phyloP scores from a whole-genome alignment of 1,140 invertebrate genomes.

The Adelges cooleyi region DNA sequence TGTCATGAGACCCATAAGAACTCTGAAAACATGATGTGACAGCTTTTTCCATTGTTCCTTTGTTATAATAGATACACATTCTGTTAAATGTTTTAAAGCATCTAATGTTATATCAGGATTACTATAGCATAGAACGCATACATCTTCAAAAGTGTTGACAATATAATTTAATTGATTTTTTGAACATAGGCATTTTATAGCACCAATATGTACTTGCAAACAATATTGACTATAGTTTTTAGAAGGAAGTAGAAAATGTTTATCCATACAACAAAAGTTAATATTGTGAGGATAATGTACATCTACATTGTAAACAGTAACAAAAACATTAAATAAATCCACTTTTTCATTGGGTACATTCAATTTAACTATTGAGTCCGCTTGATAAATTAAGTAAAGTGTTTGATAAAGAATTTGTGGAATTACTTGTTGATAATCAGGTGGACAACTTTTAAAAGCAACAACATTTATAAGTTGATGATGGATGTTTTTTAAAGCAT shows the following conservation, averaged over 20 bases:
- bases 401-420: constrained; percentile 18
- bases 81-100: constrained; percentile 18
- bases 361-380: no score
- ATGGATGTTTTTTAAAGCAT: constrained; percentile 20
- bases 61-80: not conserved
- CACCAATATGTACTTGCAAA: constrained; percentile 10
- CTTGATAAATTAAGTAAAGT: not conserved
- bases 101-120: constrained; percentile 14
- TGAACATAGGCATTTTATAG: not conserved
- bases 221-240: constrained; percentile 9
- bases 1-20: not conserved
- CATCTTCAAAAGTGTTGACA: not conserved
- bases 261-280: not conserved
- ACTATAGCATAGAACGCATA: not conserved
- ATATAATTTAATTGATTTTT: not conserved
- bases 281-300: no score
- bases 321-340: no score
- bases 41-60: not conserved
- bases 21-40: constrained; percentile 3
- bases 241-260: not conserved
- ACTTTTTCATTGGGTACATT: no score
- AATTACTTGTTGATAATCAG: not conserved
- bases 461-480: not conserved
- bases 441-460: not conserved
- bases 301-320: no score